Base-by-base conservation (phyloP, 2,888 invertebrate species). In the Neuroscelio doddi region DNA sequence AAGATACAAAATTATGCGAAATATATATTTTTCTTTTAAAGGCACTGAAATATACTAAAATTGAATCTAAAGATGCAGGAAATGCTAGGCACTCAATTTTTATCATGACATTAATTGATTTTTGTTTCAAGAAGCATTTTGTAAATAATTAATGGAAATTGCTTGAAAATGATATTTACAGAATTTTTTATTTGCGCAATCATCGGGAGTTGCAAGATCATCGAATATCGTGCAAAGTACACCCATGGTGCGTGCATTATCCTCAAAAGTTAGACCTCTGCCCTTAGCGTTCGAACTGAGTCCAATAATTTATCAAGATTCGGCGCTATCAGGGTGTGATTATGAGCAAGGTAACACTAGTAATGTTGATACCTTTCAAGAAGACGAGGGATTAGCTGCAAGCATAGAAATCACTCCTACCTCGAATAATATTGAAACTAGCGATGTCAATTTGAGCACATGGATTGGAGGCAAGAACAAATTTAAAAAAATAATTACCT, bases 381-480 rank as follows among this genome's bases (percentile, higher is more conserved):
- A 71, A 38, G 63, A 50, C 49, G 30, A 67, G 63, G 64, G 63
- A 17, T 46, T 55, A 38, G 7, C 56, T 14, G 42, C 53, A 16
- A 67, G 24, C 14, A n/a, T 17, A 1, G 42, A 52, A 30, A 56
- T 71, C 3, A 74, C 63, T 85, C 71, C 77, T 85, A 71, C 87
- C 83, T 69, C 87, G 84, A 86, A 86, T 0, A 86, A 86, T 71
- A 84, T 86, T 0, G 86, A 87, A 24, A 91, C 82, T 15, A 65
- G 46, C 39, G 56, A 65, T 10, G 52, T 65, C n/a, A 42, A 61
- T 47, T 87, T 91, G 38, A 91, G 89, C 74, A 89, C 87, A 63
- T 91, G 91, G 91, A 88, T 90, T 79, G 87, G 86, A 76, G 89
- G 90, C 86, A 87, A 46, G 39, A 17, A 55, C 30, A 46, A 39